Percentiles rank a stretch among this genome's conserved stretches.
phyloP scores from a whole-genome alignment of 2,888 invertebrate species.

The Parnassius glacialis region DNA sequence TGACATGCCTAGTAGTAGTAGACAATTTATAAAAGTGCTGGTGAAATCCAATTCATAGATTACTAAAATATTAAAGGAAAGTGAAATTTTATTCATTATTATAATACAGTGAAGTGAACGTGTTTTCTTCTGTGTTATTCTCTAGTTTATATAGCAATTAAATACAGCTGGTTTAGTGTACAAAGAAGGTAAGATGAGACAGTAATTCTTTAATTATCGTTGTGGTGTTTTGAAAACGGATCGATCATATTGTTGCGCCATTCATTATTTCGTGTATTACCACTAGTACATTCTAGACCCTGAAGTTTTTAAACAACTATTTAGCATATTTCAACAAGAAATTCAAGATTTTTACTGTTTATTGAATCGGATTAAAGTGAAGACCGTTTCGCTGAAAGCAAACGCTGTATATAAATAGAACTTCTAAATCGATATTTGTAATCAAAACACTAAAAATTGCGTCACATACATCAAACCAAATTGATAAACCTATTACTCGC shows the following conservation, averaged over 20 bases:
- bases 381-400: not conserved
- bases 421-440: not conserved
- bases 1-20: too few species aligned
- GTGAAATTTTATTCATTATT: too few species aligned
- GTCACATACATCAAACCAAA: not conserved
- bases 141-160: not conserved
- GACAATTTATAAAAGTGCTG: too few species aligned
- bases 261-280: constrained; percentile 37
- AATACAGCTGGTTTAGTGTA: constrained; percentile 2
- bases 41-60: too few species aligned
- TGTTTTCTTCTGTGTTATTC: not conserved
- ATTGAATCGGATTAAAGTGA: not conserved
- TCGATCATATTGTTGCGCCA: constrained; percentile 58
- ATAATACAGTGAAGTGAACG: too few species aligned
- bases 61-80: too few species aligned
- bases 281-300: constrained; percentile 41
- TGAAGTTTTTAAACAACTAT: not conserved
- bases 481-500: too few species aligned
- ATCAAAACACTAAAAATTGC: constrained; percentile 5
- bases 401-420: constrained; percentile 8
- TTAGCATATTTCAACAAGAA: not conserved
- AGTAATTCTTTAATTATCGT: constrained; percentile 3
- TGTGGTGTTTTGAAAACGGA: constrained; percentile 38
- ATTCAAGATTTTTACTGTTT: not conserved
- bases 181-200: constrained; percentile 26